phyloP scores from a whole-genome alignment of 2,113 vertebrate species.

The Protobothrops mucrosquamatus region DNA sequence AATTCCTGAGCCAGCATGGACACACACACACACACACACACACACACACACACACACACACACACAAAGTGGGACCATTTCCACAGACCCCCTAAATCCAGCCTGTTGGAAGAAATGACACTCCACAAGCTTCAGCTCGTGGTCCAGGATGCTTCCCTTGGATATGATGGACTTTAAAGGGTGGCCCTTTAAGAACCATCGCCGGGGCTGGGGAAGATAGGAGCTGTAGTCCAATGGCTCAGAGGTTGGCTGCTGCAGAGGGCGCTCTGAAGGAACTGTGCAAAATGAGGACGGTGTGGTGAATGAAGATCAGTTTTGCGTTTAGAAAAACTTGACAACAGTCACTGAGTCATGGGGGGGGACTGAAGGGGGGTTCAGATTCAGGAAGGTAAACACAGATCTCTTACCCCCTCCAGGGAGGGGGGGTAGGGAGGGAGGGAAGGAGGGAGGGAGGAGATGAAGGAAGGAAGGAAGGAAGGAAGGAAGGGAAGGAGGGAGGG shows the following conservation, averaged over 20 bases:
- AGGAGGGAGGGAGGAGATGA: too few relatives aligned
- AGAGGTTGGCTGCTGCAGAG: neutral
- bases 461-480: too few relatives aligned
- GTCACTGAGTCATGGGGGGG: neutral
- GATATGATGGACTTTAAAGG: neutral
- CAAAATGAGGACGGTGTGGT: neutral
- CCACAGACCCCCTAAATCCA: too few relatives aligned
- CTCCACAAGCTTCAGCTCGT: neutral
- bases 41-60: neutral
- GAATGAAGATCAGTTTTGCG: neutral
- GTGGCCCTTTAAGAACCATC: neutral
- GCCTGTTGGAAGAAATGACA: neutral
- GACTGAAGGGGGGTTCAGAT: neutral
- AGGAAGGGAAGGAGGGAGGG: too few relatives aligned
- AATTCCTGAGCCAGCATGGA: too few relatives aligned
- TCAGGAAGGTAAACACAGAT: neutral
- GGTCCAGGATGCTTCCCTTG: neutral
- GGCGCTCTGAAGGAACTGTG: neutral
- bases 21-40: neutral
- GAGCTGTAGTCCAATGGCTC: neutral
- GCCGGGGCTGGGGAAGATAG: neutral
- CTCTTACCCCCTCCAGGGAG: neutral
- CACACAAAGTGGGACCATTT: neutral
- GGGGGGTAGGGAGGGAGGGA: too few relatives aligned
- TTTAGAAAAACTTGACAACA: neutral